Percentiles rank a stretch among this genome's conserved stretches.
Conservation (phyloP, 2,888 invertebrate species). For the Drosophila nigritarsus region DNA sequence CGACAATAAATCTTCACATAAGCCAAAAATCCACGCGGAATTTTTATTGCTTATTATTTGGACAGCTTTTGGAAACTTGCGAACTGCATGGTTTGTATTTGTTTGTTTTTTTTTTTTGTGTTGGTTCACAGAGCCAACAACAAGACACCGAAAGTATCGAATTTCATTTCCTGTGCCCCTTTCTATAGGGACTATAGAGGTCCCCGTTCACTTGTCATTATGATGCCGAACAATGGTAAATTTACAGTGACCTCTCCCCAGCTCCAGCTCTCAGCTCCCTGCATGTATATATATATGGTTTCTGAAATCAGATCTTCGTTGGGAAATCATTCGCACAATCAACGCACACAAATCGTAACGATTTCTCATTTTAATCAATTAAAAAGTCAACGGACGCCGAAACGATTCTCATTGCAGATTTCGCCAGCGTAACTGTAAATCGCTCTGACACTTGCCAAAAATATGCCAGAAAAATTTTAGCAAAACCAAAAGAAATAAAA, state of each 20-base stretch:
- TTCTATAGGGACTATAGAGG: slow-evolving; percentile 23
- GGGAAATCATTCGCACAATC: slow-evolving; percentile 73
- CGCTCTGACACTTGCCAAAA: slow-evolving; percentile 76
- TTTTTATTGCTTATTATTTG: slow-evolving; percentile 79
- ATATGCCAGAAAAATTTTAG: slow-evolving; percentile 57
- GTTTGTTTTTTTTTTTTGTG: background rate
- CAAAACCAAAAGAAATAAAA: background rate
- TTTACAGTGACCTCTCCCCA: slow-evolving; percentile 52
- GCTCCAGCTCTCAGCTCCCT: background rate
- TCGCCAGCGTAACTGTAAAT: slow-evolving; percentile 65
- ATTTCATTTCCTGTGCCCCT: slow-evolving; percentile 82
- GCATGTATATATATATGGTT: slow-evolving; percentile 27
- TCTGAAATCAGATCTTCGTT: slow-evolving; percentile 82
- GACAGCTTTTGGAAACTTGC: slow-evolving; percentile 34
- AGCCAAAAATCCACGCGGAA: slow-evolving; percentile 68
- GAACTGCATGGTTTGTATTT: slow-evolving; percentile 34
- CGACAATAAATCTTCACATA: slow-evolving; percentile 77
- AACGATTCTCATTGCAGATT: slow-evolving; percentile 35
- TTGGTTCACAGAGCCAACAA: slow-evolving; percentile 43
- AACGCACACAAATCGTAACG: slow-evolving; percentile 82
- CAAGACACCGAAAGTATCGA: slow-evolving; percentile 74
- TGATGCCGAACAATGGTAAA: slow-evolving; percentile 80
- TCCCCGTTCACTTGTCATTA: slow-evolving; percentile 71
- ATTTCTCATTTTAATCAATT: slow-evolving; percentile 85
- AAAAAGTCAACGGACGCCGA: slow-evolving; percentile 82